These are phyloP conservation scores for Eupithecia abbreviata DNA, from an alignment of 2,888 invertebrate species.

Conservation along the genomic window DNA sequence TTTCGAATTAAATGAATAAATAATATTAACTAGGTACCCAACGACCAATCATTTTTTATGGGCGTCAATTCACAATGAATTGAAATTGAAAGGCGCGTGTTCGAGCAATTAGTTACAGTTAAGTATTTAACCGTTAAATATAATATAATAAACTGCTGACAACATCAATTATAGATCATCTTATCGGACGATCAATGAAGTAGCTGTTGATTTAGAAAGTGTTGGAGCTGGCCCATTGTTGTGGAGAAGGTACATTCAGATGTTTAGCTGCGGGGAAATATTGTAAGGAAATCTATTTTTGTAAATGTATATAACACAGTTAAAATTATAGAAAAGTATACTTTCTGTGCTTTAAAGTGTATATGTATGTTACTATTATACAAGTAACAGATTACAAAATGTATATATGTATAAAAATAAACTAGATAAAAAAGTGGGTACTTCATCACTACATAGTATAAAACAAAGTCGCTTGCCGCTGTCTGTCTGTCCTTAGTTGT, in stretches of 20 bases:
- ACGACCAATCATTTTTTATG: constrained; percentile 5
- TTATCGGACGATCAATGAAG: constrained; percentile 52
- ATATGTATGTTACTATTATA: too few relatives aligned
- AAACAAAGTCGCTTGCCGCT: too few relatives aligned
- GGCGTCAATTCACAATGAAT: constrained; percentile 35
- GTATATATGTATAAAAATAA: too few relatives aligned
- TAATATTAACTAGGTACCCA: constrained; percentile 5
- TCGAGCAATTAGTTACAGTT: constrained; percentile 53
- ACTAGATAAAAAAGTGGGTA: too few relatives aligned
- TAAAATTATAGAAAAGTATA: too few relatives aligned
- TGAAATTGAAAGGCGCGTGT: constrained; percentile 49
- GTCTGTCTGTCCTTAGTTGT: too few relatives aligned
- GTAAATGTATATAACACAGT: too few relatives aligned
- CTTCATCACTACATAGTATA: too few relatives aligned
- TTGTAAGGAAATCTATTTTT: too few relatives aligned
- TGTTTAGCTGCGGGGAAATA: background rate
- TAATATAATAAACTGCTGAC: constrained; percentile 44
- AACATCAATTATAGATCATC: constrained; percentile 60
- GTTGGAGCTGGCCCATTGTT: background rate
- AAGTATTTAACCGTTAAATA: constrained; percentile 45
- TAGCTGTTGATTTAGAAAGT: constrained; percentile 12
- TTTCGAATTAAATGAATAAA: constrained; percentile 13
- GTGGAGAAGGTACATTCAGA: background rate
- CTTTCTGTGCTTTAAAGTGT: too few relatives aligned
- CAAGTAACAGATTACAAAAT: too few relatives aligned